A percentile compares a stretch with the other conserved stretches of the same genome.
phyloP scores from a whole-genome alignment of 2,888 invertebrate species.

The Conistra vaccinii region DNA sequence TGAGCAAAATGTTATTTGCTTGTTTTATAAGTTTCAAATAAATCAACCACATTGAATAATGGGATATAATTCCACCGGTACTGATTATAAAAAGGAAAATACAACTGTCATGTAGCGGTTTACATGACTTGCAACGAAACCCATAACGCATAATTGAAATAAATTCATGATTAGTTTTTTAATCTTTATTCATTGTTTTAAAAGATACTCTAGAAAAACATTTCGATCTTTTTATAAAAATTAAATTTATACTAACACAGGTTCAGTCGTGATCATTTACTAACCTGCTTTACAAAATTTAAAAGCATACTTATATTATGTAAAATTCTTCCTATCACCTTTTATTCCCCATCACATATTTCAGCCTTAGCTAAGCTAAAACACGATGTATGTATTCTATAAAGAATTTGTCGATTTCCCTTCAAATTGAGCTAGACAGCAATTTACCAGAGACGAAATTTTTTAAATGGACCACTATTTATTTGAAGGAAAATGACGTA shows the following conservation, averaged over 20 bases:
- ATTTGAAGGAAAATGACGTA: neutral
- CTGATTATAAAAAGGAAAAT: neutral
- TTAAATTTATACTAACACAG: neutral
- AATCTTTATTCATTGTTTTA: too few relatives aligned
- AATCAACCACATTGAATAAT: slow-evolving; percentile 16
- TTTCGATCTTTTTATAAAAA: neutral
- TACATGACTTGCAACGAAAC: neutral
- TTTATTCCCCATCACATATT: slow-evolving; percentile 46
- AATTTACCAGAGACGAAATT: neutral
- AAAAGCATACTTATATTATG: neutral
- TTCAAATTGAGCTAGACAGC: slow-evolving; percentile 44
- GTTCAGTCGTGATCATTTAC: neutral
- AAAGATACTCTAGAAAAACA: neutral
- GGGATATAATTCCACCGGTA: neutral
- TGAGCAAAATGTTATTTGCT: too few relatives aligned
- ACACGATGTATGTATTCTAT: slow-evolving; percentile 21
- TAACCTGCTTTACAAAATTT: neutral
- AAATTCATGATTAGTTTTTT: too few relatives aligned
- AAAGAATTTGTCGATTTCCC: slow-evolving; percentile 34
- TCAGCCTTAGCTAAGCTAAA: slow-evolving; percentile 31
- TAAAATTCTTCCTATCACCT: neutral
- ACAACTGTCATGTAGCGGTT: neutral
- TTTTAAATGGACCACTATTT: neutral
- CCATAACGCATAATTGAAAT: neutral
- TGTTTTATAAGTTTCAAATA: slow-evolving; percentile 10